Percentiles rank a stretch among this genome's conserved stretches.
These are phyloP conservation scores for Ruditapes philippinarum DNA, from an alignment of 1,140 invertebrate species.

Conservation along the genomic window DNA sequence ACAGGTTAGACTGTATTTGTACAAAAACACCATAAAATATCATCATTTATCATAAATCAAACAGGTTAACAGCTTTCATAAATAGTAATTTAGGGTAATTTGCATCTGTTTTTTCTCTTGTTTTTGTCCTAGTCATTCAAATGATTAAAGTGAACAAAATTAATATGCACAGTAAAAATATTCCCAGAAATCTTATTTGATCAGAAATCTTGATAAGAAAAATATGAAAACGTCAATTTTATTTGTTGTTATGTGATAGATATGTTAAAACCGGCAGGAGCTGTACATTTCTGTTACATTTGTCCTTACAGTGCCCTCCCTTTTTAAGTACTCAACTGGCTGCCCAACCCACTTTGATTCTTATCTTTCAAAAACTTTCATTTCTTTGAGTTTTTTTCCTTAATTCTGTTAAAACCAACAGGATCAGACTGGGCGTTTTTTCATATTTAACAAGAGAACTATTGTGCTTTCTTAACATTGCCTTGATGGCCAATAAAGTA, in stretches of 20 bases:
- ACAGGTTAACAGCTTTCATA: no score
- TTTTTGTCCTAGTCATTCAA: no score
- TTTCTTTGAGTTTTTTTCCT: background rate
- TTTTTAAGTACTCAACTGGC: background rate
- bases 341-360: constrained; percentile 17
- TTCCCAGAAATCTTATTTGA: constrained; percentile 3
- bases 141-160: no score
- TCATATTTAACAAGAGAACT: no score
- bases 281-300: constrained; percentile 9
- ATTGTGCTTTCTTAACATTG: no score
- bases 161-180: background rate
- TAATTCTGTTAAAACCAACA: background rate
- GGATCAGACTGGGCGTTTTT: no score
- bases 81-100: no score
- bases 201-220: constrained; percentile 1
- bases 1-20: no score
- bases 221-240: background rate
- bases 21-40: no score
- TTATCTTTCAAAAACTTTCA: background rate
- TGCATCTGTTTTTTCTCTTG: no score
- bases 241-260: constrained; percentile 8
- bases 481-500: no score
- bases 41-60: no score
- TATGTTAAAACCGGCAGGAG: constrained; percentile 18
- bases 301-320: background rate